phyloP scores from a whole-genome alignment of 2,888 invertebrate species.

The Trachelus troglodyta region DNA sequence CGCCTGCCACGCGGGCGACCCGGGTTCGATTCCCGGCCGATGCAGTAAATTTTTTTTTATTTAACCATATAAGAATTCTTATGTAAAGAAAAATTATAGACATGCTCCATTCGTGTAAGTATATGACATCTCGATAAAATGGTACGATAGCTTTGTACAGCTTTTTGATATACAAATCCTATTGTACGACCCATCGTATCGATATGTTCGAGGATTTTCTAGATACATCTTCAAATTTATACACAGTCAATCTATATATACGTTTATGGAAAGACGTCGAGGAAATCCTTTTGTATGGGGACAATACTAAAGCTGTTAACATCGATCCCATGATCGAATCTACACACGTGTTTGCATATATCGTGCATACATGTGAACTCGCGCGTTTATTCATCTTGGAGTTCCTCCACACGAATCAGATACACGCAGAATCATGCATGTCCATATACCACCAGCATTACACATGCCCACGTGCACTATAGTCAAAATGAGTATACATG shows the following conservation, averaged over 20 bases:
- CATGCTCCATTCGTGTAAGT: neutral
- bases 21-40: slow-evolving; percentile 61
- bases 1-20: slow-evolving; percentile 64
- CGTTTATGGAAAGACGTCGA: neutral
- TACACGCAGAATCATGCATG: neutral
- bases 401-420: neutral
- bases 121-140: neutral
- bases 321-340: neutral
- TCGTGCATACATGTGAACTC: neutral
- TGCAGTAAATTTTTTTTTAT: slow-evolving; percentile 28
- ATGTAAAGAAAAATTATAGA: neutral
- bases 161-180: neutral
- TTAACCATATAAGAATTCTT: neutral
- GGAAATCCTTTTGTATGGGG: neutral
- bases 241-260: neutral
- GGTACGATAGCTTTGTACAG: neutral
- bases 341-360: neutral
- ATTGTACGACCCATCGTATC: neutral
- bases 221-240: neutral
- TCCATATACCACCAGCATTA: neutral
- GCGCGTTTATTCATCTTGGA: neutral
- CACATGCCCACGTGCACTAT: neutral
- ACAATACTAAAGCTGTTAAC: neutral
- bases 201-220: neutral
- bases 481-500: neutral